Base-by-base conservation (phyloP, 2,113 vertebrate genomes). In the Morone saxatilis region DNA sequence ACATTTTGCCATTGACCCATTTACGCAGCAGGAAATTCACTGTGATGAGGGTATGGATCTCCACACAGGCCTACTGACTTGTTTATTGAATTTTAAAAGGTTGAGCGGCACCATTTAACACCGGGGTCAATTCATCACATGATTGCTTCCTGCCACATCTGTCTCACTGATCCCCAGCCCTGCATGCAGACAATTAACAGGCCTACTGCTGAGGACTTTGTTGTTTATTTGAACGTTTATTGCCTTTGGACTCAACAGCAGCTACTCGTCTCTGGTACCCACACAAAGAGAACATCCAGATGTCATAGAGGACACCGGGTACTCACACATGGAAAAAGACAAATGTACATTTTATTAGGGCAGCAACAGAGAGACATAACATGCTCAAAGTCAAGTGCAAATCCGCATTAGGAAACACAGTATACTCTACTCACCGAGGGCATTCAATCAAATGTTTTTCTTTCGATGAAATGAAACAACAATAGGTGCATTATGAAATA, bases 21-120 rank as follows among this genome's bases (percentile, higher is more conserved):
- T 85, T 70, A 82, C 7, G 12, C 76, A 73, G 88, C 66, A 91
- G 91, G 89, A 93, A 94, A 93, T 91, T 89, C 66, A 51, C 74
- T 50, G 65, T 83, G 85, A 89, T 91, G 80, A 84, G 86, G 75
- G 65, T 81, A 84, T 86, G 76, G 86, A 93, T 90, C 84, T 68
- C 41, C 17, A 40, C 14, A 13, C 76, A 20, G 48, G 77, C 68
- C 78, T 51, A 80, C 84, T 81, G 91, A 88, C 87, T 92, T 88
- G 80, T 88, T 91, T 86, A 93, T 93, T 51, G 84, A 81, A 92
- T 93, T 93, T 92, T 90, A 66, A 91, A 89, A 87, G 84, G 86
- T 91, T 93, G 91, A 93, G 65, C 92, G 93, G 83, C 89, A 92
- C 78, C 91, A 89, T 92, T 94, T 94, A 92, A 93, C 91, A 85